Percentiles rank a stretch among this genome's conserved stretches.
These are phyloP conservation scores for Lithophane leautieri DNA, from an alignment of 2,888 invertebrate genomes.

Conservation along the genomic window DNA sequence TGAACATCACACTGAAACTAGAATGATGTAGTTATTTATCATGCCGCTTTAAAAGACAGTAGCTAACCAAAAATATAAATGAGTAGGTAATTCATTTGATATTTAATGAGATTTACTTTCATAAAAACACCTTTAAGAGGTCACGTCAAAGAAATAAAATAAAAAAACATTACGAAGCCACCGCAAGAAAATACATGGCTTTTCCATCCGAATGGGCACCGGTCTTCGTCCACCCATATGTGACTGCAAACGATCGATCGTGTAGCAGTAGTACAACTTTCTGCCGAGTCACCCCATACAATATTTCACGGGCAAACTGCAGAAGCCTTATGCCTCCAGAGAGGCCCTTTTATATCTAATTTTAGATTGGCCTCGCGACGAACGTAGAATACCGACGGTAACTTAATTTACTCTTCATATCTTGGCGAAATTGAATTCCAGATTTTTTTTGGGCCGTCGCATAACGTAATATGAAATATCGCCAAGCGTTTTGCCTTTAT, in stretches of 20 bases:
- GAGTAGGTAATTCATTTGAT: too few species aligned
- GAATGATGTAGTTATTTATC: neutral
- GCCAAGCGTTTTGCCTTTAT: slow-evolving; percentile 1
- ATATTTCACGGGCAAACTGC: slow-evolving; percentile 28
- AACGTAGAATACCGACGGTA: slow-evolving; percentile 32
- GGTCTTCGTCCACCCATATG: neutral
- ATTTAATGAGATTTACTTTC: neutral
- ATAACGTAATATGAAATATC: slow-evolving; percentile 12
- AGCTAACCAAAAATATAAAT: neutral
- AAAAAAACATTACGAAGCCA: neutral
- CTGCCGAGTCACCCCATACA: slow-evolving; percentile 9
- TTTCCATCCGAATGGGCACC: slow-evolving; percentile 8
- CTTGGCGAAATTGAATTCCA: slow-evolving; percentile 47
- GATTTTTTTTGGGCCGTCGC: slow-evolving; percentile 9
- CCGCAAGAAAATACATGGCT: neutral
- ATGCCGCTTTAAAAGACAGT: neutral
- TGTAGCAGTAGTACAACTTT: neutral
- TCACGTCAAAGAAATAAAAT: neutral
- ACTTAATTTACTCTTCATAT: slow-evolving; percentile 52
- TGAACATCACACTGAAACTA: too few species aligned
- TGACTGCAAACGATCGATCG: slow-evolving; percentile 9
- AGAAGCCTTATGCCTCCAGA: slow-evolving; percentile 54
- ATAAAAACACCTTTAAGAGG: neutral
- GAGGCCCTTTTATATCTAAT: slow-evolving; percentile 51
- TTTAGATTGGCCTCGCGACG: slow-evolving; percentile 48